Percentiles rank a stretch among this genome's conserved stretches.
These are phyloP conservation scores for Trachops cirrhosus DNA, from an alignment of 2,797 vertebrate genomes.

Conservation along the genomic window DNA sequence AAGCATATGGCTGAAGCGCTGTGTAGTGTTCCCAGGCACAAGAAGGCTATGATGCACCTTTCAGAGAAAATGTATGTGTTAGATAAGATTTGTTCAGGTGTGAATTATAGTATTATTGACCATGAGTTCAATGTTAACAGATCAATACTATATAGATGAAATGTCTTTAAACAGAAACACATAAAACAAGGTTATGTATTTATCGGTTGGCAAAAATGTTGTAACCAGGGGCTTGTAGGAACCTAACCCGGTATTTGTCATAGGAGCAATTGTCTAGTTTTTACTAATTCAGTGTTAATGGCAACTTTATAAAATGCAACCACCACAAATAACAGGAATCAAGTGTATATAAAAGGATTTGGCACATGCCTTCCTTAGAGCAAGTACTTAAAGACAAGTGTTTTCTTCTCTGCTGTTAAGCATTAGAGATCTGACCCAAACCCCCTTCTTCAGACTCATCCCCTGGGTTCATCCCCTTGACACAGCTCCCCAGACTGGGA, in stretches of 20 bases:
- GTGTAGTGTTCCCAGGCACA: neutral
- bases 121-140: neutral
- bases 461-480: neutral
- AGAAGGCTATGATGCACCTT: neutral
- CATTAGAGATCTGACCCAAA: neutral
- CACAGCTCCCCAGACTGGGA: neutral
- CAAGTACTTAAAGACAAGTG: neutral
- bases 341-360: neutral
- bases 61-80: neutral
- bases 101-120: neutral
- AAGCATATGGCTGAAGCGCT: neutral
- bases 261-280: neutral
- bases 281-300: neutral
- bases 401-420: neutral
- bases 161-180: constrained; percentile 6
- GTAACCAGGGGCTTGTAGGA: neutral
- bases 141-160: neutral
- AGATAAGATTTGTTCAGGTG: neutral
- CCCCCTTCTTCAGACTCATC: neutral
- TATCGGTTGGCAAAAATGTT: neutral
- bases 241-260: neutral
- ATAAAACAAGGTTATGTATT: neutral
- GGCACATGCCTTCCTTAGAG: neutral
- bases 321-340: neutral
- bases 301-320: neutral